These are phyloP conservation scores for Chlorodrepanis virens DNA, from an alignment of 2,113 vertebrate genomes.

Conservation along the genomic window DNA sequence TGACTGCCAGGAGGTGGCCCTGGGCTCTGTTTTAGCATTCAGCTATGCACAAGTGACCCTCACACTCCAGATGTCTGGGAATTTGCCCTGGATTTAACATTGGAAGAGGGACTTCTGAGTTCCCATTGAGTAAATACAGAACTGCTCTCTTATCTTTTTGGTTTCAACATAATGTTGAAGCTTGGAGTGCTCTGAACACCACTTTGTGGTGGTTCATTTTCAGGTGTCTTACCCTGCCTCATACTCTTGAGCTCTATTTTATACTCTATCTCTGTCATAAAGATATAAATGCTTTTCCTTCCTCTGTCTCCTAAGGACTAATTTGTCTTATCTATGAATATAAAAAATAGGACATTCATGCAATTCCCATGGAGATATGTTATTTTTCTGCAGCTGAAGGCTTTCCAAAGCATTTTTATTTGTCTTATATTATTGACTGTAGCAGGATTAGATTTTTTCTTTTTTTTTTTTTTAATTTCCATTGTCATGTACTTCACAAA, in stretches of 20 bases:
- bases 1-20: not conserved
- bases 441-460: accelerated
- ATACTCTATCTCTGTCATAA: not conserved
- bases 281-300: not conserved
- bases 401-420: not conserved
- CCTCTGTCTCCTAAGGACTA: not conserved
- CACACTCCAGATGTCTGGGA: not conserved
- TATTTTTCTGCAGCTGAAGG: not conserved
- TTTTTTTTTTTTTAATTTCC: no score
- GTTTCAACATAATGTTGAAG: not conserved
- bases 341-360: not conserved
- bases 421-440: not conserved
- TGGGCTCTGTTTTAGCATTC: not conserved
- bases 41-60: not conserved
- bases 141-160: not conserved
- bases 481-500: not conserved
- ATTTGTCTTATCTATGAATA: not conserved
- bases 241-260: not conserved
- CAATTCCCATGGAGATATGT: not conserved
- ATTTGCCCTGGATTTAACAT: not conserved
- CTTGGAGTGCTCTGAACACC: not conserved
- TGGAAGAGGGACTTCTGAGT: not conserved
- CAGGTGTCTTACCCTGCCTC: not conserved
- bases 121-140: not conserved
- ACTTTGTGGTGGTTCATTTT: not conserved